Evolutionary conservation across 2,797 vertebrate species (phyloP).

Genomic region (Atherinosoma microstoma): DNA sequence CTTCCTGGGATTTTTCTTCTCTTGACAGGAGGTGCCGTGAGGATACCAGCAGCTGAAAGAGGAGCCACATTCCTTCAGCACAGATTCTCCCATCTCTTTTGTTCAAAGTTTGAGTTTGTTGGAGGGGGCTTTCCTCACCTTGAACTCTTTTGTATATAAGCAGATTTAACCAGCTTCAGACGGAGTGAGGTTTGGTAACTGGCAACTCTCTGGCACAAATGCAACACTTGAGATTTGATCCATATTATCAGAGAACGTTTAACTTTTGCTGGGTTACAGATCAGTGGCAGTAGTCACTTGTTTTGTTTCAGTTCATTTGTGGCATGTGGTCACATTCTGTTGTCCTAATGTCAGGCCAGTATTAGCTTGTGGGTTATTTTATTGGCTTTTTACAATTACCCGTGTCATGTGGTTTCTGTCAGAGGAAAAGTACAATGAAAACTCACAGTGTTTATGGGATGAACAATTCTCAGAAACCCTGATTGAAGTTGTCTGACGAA

Average conservation of each 20-base stretch:
- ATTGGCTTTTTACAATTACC: constrained; percentile 62
- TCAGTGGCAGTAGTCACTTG: constrained; percentile 29
- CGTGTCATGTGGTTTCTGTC: constrained; percentile 70
- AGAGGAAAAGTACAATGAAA: constrained; percentile 69
- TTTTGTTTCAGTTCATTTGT: constrained; percentile 37
- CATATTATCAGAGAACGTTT: constrained; percentile 17
- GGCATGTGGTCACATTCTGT: constrained; percentile 50
- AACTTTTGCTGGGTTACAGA: constrained; percentile 15
- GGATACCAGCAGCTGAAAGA: constrained; percentile 82
- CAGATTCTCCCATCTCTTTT: constrained; percentile 73
- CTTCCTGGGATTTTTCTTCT: constrained; percentile 78
- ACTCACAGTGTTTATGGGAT: constrained; percentile 56
- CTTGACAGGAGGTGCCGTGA: constrained; percentile 77
- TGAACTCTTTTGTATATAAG: constrained; percentile 57
- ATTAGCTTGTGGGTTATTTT: constrained; percentile 68
- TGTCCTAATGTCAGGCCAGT: constrained; percentile 59
- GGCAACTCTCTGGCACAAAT: constrained; percentile 18
- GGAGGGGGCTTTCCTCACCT: constrained; percentile 73
- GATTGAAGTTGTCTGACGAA: constrained; percentile 61
- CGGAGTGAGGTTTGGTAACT: constrained; percentile 11
- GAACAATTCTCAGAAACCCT: constrained; percentile 57
- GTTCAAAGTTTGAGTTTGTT: constrained; percentile 76
- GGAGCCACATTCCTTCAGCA: constrained; percentile 77
- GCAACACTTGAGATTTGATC: constrained; percentile 31
- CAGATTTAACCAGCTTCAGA: constrained; percentile 47